Evolutionary conservation across 1,140 invertebrate genomes (phyloP).

Genomic region (Trachymyrmex septentrionalis): DNA sequence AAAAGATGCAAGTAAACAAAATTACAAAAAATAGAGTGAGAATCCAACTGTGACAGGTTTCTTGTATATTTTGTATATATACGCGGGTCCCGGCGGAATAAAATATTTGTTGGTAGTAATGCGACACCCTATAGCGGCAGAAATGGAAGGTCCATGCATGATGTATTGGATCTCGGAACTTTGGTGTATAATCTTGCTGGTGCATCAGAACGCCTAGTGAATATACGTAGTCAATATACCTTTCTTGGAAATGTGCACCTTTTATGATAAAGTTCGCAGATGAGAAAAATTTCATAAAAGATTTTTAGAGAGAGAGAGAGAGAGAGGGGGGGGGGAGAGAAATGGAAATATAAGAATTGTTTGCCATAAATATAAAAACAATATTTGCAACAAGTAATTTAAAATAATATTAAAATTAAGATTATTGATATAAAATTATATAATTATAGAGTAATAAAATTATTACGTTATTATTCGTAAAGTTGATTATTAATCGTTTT

Average conservation of each 20-base stretch:
- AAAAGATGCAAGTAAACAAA: slow-evolving; percentile 14
- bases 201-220: slow-evolving; percentile 34
- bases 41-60: slow-evolving; percentile 1
- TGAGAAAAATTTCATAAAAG: slow-evolving; percentile 13
- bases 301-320: neutral
- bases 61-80: neutral
- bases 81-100: neutral
- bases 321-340: neutral
- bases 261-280: slow-evolving; percentile 15
- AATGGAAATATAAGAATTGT: neutral
- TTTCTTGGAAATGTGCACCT: slow-evolving; percentile 3
- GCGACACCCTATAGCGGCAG: slow-evolving; percentile 18
- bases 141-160: slow-evolving; percentile 41
- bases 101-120: slow-evolving; percentile 41
- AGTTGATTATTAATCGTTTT: neutral
- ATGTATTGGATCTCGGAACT: slow-evolving; percentile 45
- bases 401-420: slow-evolving; percentile 12
- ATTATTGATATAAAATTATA: neutral
- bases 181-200: slow-evolving; percentile 44
- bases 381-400: neutral
- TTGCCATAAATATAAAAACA: neutral
- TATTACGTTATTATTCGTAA: neutral
- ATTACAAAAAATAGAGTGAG: slow-evolving; percentile 13
- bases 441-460: neutral
- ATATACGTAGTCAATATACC: slow-evolving; percentile 28